These are phyloP conservation scores for Vanacampus margaritifer DNA, from an alignment of 2,113 vertebrate species.

Conservation along the genomic window DNA sequence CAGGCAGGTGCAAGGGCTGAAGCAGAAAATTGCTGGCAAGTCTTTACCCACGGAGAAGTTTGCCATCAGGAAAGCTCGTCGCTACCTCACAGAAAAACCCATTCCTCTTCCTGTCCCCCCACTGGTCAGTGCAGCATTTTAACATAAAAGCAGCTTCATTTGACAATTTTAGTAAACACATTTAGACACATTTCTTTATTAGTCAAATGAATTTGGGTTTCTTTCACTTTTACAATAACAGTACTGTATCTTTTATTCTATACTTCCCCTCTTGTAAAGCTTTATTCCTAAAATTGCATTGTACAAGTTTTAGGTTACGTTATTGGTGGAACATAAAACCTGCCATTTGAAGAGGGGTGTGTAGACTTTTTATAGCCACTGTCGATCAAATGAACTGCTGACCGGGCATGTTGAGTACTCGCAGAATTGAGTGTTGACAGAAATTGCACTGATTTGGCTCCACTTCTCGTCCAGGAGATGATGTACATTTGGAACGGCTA, in stretches of 20 bases:
- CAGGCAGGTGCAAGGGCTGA: slow-evolving; percentile 88
- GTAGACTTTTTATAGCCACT: too few relatives aligned
- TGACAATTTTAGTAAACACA: not conserved
- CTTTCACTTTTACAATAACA: not conserved
- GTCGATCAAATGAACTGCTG: too few relatives aligned
- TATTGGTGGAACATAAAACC: too few relatives aligned
- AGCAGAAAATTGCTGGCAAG: slow-evolving; percentile 98
- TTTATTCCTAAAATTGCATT: too few relatives aligned
- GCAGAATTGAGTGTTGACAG: not conserved
- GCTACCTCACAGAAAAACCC: slow-evolving; percentile 83
- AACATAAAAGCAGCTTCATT: not conserved
- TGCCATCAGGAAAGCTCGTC: slow-evolving; percentile 91
- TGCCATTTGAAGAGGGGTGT: too few relatives aligned
- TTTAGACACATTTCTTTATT: not conserved
- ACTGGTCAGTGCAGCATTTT: slow-evolving; percentile 79
- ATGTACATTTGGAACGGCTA: slow-evolving; percentile 99
- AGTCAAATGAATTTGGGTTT: not conserved
- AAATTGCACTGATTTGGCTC: not conserved
- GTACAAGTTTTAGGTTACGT: too few relatives aligned
- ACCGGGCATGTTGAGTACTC: not conserved
- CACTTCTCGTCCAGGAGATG: slow-evolving; percentile 82
- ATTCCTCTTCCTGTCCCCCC: slow-evolving; percentile 83
- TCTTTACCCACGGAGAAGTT: slow-evolving; percentile 98
- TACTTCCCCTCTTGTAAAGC: not conserved
- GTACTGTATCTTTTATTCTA: not conserved